Conservation (phyloP, 92 coral and sea anemone species). For the Heteractis magnifica region DNA sequence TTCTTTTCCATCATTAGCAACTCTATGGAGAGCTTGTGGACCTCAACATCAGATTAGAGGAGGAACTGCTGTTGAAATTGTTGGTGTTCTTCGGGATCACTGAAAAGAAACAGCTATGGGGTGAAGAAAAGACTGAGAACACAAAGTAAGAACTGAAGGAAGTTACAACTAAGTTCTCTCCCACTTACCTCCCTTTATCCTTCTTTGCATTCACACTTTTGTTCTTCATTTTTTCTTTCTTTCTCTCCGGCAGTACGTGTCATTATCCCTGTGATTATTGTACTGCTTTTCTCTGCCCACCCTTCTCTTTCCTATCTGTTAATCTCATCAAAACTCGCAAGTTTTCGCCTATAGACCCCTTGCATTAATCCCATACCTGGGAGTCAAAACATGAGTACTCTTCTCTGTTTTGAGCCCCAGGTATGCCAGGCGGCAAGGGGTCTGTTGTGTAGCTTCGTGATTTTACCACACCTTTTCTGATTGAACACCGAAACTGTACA, state of each 20-base stretch:
- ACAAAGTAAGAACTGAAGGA: constrained; percentile 7
- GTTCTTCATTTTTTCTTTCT: neutral
- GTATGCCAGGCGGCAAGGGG: no score
- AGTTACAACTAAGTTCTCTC: neutral
- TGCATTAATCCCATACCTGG: no score
- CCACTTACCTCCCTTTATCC: neutral
- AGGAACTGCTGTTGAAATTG: constrained; percentile 54
- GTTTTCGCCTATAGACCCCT: no score
- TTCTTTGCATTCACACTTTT: neutral
- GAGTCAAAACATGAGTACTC: no score
- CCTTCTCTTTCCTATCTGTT: neutral
- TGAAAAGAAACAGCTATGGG: constrained; percentile 63
- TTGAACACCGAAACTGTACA: no score
- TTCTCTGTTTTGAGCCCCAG: no score
- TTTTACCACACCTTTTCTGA: no score
- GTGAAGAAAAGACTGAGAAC: constrained; percentile 34
- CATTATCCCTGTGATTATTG: no score
- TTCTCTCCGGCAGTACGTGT: neutral
- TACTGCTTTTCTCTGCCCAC: neutral
- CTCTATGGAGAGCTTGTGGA: constrained; percentile 58
- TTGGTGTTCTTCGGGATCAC: constrained; percentile 67
- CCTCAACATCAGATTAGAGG: constrained; percentile 56
- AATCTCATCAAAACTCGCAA: no score
- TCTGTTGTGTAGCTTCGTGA: no score
- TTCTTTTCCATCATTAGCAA: constrained; percentile 25